Evolutionary conservation across 2,113 vertebrate genomes (phyloP), one percentile per base, ranked within the genome.

Genomic region (Hiodon tergisus): DNA sequence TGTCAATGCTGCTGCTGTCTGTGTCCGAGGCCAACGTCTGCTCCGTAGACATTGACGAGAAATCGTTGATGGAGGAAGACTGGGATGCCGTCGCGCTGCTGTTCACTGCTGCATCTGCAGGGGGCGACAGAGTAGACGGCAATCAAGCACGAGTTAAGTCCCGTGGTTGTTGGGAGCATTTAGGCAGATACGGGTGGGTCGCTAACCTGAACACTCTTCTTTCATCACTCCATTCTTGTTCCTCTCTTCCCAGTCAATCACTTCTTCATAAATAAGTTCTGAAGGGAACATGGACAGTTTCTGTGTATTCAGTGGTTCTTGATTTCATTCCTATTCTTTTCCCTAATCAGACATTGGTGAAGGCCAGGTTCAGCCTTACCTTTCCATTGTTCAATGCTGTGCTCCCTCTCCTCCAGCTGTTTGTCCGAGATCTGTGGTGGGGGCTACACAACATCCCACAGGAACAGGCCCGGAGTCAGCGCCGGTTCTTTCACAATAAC

Each of bases 41-140:
- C 93, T 98, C 96, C 54, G 96, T 98, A 85, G 96, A 98, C 96
- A 98, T 92, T 88, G 97, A 98, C 67, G 96, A 98, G 88, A 98
- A 95, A 93, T 98, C 96, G 62, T 98, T 98, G 91, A 97, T 93
- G 68, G 96, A 98, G 31, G 96, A 97, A 5, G 95, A 98, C 91
- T 96, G 94, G 58, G 96, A 98, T 83, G 95, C 92, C 5, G 93
- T 94, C 81, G 92, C 90, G 55, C 92, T 92, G 91, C 91, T 94
- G 86, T 93, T 96, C 88, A 92, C 93, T 84, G 88, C 93, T 86
- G 95, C 95, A 95, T 92, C 89, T 88, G 89, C 84, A 85, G 81
- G 90, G 88, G 91, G 88, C 71, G 59, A 78, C 11, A 76, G 57
- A 78, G 52, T 90, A 87, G 83, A 69, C 89, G 89, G 90, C 89